These are phyloP conservation scores for Apodemia zela DNA, from an alignment of 2,888 invertebrate genomes.

Conservation along the genomic window DNA sequence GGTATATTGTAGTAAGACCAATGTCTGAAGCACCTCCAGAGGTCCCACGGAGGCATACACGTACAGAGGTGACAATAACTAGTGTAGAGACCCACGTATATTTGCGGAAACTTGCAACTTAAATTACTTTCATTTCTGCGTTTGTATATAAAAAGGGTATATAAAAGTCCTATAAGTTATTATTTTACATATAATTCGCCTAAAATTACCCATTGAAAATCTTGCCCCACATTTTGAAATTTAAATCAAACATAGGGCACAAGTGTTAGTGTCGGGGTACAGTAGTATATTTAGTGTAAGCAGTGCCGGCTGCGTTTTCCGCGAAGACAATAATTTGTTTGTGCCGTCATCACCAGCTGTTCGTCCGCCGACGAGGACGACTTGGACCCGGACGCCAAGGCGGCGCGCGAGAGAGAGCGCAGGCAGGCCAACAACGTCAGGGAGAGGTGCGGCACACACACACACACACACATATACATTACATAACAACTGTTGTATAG, in stretches of 20 bases:
- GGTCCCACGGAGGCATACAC: too few species aligned
- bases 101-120: too few species aligned
- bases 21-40: too few species aligned
- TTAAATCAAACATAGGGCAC: neutral
- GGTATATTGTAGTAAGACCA: too few species aligned
- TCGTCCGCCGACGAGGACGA: constrained; percentile 93
- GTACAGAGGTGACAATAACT: too few species aligned
- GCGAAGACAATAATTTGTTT: constrained; percentile 22
- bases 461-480: constrained; percentile 17
- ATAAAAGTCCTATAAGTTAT: too few species aligned
- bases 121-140: too few species aligned
- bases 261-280: neutral
- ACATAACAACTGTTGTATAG: neutral
- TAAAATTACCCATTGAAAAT: too few species aligned
- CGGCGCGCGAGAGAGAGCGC: constrained; percentile 95
- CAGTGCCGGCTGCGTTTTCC: neutral
- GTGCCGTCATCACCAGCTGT: constrained; percentile 72
- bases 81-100: too few species aligned
- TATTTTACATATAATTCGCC: too few species aligned
- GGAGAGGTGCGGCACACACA: constrained; percentile 86
- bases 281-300: constrained; percentile 16
- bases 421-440: constrained; percentile 98
- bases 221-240: too few species aligned
- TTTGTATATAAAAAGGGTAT: too few species aligned
- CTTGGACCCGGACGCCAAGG: constrained; percentile 91